These are phyloP conservation scores for Clostera curtula DNA, from an alignment of 2,888 invertebrate species.

Conservation along the genomic window DNA sequence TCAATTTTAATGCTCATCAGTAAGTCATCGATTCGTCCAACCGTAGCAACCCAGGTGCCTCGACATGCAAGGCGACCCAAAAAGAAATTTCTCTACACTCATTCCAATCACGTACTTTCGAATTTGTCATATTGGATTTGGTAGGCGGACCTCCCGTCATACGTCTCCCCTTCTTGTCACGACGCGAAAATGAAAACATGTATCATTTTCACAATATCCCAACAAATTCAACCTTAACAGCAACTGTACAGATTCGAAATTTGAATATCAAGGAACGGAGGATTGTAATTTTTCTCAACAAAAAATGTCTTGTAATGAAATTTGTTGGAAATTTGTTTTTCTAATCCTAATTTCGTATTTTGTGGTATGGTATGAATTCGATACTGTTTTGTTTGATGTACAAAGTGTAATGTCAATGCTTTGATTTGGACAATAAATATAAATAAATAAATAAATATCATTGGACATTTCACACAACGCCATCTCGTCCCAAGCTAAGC, in stretches of 20 bases:
- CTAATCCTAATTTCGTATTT: conserved; percentile 28
- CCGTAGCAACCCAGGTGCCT: conserved; percentile 38
- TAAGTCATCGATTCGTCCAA: conserved; percentile 37
- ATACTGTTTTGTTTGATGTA: conserved; percentile 8
- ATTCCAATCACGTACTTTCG: conserved; percentile 72
- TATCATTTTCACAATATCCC: conserved; percentile 38
- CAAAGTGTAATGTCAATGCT: conserved; percentile 9
- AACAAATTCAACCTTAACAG: conserved; percentile 28
- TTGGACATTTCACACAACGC: too few species aligned
- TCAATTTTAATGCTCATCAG: conserved; percentile 31
- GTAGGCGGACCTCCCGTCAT: conserved; percentile 56
- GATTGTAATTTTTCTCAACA: conserved; percentile 29
- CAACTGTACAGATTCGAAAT: conserved; percentile 19
- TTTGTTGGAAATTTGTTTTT: conserved; percentile 43
- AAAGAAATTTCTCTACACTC: conserved; percentile 57
- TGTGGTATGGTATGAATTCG: conserved; percentile 11
- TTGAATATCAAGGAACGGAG: conserved; percentile 16
- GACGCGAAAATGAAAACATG: conserved; percentile 68
- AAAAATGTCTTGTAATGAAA: conserved; percentile 35
- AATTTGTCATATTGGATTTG: conserved; percentile 76
- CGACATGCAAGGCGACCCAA: conserved; percentile 34
- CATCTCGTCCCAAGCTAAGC: too few species aligned
- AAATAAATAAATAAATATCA: too few species aligned
- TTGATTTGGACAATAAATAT: too few species aligned
- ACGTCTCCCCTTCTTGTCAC: conserved; percentile 63